Conservation (phyloP, 2,797 vertebrate species). For the Holocentrus rufus region DNA sequence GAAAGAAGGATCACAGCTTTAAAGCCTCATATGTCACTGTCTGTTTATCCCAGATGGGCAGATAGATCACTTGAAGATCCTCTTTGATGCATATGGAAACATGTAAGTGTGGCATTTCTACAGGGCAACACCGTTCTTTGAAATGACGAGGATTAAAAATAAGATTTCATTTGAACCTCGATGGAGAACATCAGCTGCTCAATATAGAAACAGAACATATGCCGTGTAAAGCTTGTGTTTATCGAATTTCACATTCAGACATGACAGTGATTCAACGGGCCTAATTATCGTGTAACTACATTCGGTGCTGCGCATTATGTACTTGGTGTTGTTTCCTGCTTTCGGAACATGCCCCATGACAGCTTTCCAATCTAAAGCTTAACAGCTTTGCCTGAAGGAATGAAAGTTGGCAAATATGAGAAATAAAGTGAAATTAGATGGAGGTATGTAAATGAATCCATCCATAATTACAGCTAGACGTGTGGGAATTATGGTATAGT, state of each 20-base stretch:
- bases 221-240: too few species aligned
- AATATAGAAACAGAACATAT: too few species aligned
- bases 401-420: not conserved
- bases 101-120: conserved; percentile 13
- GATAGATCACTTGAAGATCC: conserved; percentile 8
- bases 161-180: not conserved
- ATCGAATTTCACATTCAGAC: not conserved
- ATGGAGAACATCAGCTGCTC: too few species aligned
- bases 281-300: not conserved
- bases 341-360: not conserved
- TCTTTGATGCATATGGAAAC: conserved; percentile 7
- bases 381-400: not conserved
- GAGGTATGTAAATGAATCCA: conserved; percentile 19
- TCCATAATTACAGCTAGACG: not conserved
- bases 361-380: conserved; percentile 7
- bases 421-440: not conserved
- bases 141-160: not conserved
- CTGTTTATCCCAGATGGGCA: conserved; percentile 4
- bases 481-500: not conserved
- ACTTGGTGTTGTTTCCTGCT: not conserved
- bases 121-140: too few species aligned
- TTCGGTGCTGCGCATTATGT: not conserved
- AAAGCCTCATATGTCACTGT: not conserved
- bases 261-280: not conserved
- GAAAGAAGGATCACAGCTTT: conserved; percentile 4